Percentiles rank a stretch among this genome's conserved stretches.
Evolutionary conservation across 2,888 invertebrate genomes (phyloP).

Genomic region (Thalpophila matura): DNA sequence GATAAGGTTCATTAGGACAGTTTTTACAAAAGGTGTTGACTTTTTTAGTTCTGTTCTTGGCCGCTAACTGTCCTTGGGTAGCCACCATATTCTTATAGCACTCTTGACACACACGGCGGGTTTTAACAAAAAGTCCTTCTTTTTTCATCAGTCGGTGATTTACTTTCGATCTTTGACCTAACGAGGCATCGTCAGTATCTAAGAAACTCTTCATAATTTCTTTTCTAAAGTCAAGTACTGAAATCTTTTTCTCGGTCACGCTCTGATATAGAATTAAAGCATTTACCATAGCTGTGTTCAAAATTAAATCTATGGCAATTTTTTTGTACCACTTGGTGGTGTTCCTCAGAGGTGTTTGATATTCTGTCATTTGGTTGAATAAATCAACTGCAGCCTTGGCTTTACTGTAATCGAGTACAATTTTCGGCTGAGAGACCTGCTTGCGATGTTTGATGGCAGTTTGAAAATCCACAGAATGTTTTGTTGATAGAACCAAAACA

Average conservation of each 20-base stretch:
- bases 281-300: constrained; percentile 45
- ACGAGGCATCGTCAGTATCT: not conserved
- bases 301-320: constrained; percentile 53
- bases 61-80: constrained; percentile 10
- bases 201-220: constrained; percentile 25
- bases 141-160: constrained; percentile 30
- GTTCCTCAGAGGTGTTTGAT: constrained; percentile 55
- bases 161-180: constrained; percentile 6
- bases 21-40: constrained; percentile 21
- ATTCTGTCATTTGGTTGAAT: constrained; percentile 60
- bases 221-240: too few relatives aligned
- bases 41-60: constrained; percentile 34
- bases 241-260: too few relatives aligned
- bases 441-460: constrained; percentile 33
- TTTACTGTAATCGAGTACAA: constrained; percentile 60
- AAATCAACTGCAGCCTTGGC: constrained; percentile 57
- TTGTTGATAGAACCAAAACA: constrained; percentile 56
- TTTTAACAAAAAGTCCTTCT: constrained; percentile 13
- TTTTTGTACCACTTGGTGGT: too few relatives aligned
- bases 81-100: constrained; percentile 26
- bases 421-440: constrained; percentile 38
- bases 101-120: constrained; percentile 6
- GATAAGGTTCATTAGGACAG: constrained; percentile 26
- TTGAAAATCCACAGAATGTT: constrained; percentile 44
- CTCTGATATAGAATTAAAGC: constrained; percentile 30